Conservation (phyloP, 2,888 invertebrate species). For the Lasioglossum oenotherae region DNA sequence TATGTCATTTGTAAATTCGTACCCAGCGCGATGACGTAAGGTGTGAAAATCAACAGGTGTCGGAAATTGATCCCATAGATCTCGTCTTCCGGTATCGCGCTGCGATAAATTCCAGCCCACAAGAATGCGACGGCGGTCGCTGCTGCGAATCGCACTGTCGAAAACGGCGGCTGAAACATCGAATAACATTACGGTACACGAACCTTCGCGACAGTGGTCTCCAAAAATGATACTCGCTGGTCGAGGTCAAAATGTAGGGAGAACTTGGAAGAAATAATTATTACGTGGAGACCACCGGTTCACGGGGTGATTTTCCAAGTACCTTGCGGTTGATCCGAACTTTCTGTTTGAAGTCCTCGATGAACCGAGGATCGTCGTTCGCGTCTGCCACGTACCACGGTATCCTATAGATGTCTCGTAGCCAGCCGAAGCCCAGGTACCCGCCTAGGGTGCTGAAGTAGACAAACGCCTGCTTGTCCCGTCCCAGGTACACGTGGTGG, state of each 20-base stretch:
- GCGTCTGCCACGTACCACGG: constrained; percentile 94
- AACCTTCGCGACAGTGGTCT: background rate
- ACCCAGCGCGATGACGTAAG: constrained; percentile 91
- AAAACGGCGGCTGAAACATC: constrained; percentile 91
- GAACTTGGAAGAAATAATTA: too few relatives aligned
- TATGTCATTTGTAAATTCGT: constrained; percentile 66
- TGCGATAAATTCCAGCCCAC: constrained; percentile 91
- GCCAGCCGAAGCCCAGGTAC: constrained; percentile 93
- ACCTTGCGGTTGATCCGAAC: constrained; percentile 89
- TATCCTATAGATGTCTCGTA: constrained; percentile 93
- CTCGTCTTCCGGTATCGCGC: constrained; percentile 92
- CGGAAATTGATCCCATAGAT: constrained; percentile 90
- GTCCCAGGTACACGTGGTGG: constrained; percentile 95
- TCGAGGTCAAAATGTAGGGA: too few relatives aligned
- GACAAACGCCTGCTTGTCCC: constrained; percentile 95
- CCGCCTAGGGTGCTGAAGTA: constrained; percentile 96
- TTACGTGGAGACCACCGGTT: background rate
- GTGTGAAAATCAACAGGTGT: constrained; percentile 90
- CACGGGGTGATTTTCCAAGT: constrained; percentile 28
- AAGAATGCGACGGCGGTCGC: constrained; percentile 92
- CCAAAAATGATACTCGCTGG: background rate
- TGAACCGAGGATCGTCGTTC: constrained; percentile 90
- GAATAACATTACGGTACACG: background rate
- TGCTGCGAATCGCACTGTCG: constrained; percentile 91
- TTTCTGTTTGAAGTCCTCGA: constrained; percentile 88